phyloP scores from a whole-genome alignment of 2,888 invertebrate species.

The Ditula angustiorana region DNA sequence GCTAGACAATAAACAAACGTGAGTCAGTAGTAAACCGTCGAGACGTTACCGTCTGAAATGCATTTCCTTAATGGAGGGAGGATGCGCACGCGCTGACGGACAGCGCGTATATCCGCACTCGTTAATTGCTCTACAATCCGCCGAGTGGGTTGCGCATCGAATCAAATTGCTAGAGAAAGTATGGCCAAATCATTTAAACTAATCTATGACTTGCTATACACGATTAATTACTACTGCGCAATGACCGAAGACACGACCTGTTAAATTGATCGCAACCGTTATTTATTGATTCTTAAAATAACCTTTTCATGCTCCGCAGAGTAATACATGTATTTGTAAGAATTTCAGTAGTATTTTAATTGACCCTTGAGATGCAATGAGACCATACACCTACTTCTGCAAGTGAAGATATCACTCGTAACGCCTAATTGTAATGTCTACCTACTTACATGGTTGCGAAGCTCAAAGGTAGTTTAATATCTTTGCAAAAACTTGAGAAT shows the following conservation, averaged over 20 bases:
- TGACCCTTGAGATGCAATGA: slow-evolving; percentile 19
- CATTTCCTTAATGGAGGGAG: slow-evolving; percentile 40
- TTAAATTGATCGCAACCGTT: slow-evolving; percentile 7
- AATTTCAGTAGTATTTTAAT: slow-evolving; percentile 10
- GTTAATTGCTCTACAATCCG: slow-evolving; percentile 64
- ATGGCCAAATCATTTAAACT: slow-evolving; percentile 45
- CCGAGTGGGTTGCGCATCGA: slow-evolving; percentile 58
- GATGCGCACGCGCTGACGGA: slow-evolving; percentile 45
- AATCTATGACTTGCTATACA: slow-evolving; percentile 40
- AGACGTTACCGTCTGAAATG: slow-evolving; percentile 34
- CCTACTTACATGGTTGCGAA: slow-evolving; percentile 3
- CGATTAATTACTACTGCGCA: slow-evolving; percentile 22
- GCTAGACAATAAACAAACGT: slow-evolving; percentile 35
- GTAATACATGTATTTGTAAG: slow-evolving; percentile 10
- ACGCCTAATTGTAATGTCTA: slow-evolving; percentile 18
- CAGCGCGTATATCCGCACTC: slow-evolving; percentile 57
- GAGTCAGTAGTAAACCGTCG: slow-evolving; percentile 24
- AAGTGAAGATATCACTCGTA: slow-evolving; percentile 10
- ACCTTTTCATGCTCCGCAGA: neutral
- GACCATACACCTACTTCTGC: slow-evolving; percentile 10
- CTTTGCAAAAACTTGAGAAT: slow-evolving; percentile 34
- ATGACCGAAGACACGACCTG: slow-evolving; percentile 12
- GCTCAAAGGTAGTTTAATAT: neutral
- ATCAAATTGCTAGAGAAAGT: slow-evolving; percentile 67
- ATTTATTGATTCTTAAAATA: slow-evolving; percentile 25